Evolutionary conservation across 2,797 vertebrate species (phyloP).

Genomic region (Enteromius argenteus): DNA sequence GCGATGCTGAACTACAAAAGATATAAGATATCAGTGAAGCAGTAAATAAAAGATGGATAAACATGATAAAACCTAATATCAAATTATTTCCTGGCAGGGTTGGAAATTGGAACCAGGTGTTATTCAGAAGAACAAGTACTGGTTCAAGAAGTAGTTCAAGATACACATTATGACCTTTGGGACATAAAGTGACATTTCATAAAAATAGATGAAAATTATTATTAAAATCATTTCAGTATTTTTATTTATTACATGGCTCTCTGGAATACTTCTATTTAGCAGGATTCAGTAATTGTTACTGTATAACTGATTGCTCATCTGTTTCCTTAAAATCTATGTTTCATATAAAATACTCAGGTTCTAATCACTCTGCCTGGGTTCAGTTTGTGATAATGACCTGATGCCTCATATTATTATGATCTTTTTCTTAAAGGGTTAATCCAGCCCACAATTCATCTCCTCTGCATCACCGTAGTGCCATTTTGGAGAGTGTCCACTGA

Average conservation of each 20-base stretch:
- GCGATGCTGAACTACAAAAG: constrained; percentile 66
- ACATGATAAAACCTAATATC: neutral
- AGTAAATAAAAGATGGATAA: neutral
- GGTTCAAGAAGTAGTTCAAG: neutral
- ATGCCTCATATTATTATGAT: neutral
- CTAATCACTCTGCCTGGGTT: neutral
- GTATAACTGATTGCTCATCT: neutral
- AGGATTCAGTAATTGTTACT: neutral
- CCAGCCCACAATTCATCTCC: too few relatives aligned
- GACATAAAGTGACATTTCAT: neutral
- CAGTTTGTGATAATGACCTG: neutral
- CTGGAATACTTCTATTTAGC: neutral
- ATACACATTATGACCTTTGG: neutral
- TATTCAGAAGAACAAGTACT: neutral
- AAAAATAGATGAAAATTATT: neutral
- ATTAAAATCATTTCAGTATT: neutral
- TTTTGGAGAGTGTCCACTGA: too few relatives aligned
- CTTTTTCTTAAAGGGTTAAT: neutral
- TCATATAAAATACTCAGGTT: neutral
- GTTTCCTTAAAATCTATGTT: neutral
- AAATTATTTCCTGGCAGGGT: neutral
- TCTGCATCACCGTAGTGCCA: too few relatives aligned
- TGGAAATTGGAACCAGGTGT: neutral
- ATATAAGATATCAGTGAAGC: neutral
- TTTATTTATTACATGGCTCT: neutral